phyloP scores from a whole-genome alignment of 2,113 vertebrate genomes.

The Microcebus jonahi region DNA sequence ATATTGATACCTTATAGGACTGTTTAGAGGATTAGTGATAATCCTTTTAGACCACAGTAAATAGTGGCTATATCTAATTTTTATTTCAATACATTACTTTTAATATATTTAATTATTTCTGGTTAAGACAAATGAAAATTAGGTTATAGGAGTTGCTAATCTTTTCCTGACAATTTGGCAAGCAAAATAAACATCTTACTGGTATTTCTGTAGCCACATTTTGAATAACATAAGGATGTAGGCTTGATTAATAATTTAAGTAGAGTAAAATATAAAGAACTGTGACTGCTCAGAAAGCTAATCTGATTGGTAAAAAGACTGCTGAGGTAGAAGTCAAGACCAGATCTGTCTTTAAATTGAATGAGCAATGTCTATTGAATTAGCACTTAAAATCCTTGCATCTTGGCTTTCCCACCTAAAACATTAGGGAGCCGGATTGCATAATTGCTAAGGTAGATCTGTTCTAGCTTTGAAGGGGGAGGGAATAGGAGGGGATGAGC shows the following conservation, averaged over 20 bases:
- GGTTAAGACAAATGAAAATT: neutral
- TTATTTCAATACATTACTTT: neutral
- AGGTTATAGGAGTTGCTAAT: neutral
- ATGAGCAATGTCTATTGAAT: neutral
- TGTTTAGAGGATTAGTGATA: neutral
- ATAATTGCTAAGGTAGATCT: neutral
- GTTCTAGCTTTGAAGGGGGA: neutral
- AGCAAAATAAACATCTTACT: neutral
- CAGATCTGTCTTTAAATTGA: neutral
- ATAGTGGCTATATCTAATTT: neutral
- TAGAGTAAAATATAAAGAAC: neutral
- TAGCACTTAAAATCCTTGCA: neutral
- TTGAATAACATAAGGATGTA: neutral
- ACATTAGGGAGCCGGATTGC: neutral
- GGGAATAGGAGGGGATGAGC: no score
- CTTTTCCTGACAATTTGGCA: neutral
- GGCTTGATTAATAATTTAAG: neutral
- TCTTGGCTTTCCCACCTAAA: neutral
- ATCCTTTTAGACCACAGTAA: neutral
- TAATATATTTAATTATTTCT: neutral
- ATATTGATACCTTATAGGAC: neutral
- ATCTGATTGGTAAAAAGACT: neutral
- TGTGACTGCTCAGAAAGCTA: neutral
- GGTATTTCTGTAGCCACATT: neutral
- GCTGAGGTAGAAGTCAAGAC: neutral